A percentile compares a stretch with the other conserved stretches of the same genome.
Evolutionary conservation across 2,888 invertebrate genomes (phyloP).

Genomic region (Tetragnatha montana): DNA sequence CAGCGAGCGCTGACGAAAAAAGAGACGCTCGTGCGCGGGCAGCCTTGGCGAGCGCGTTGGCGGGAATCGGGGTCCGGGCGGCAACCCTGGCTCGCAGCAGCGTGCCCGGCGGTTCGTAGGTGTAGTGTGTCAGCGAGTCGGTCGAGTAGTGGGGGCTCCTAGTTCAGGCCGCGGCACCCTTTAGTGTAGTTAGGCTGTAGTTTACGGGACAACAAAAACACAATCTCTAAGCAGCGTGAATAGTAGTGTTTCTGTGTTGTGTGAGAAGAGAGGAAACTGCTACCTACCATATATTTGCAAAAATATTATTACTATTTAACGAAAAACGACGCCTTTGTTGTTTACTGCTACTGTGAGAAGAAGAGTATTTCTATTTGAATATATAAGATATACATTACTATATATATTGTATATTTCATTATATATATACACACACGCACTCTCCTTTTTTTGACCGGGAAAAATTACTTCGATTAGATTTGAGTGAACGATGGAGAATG

Average conservation of each 20-base stretch:
- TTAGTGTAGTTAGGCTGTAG: conserved; percentile 70
- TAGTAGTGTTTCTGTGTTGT: conserved; percentile 28
- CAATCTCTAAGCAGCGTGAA: conserved; percentile 41
- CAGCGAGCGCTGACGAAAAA: background rate
- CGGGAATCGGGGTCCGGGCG: background rate
- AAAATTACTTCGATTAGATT: conserved; percentile 28
- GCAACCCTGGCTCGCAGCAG: conserved; percentile 55
- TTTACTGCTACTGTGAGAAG: conserved; percentile 37
- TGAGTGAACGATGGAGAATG: conserved; percentile 60
- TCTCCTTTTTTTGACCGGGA: conserved; percentile 17
- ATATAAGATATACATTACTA: conserved; percentile 25
- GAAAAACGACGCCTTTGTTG: conserved; percentile 20
- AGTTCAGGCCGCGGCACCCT: conserved; percentile 54
- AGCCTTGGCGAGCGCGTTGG: too few species aligned
- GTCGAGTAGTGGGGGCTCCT: conserved; percentile 63
- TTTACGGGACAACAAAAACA: conserved; percentile 48
- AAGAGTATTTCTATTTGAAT: conserved; percentile 52
- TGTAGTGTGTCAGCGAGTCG: conserved; percentile 65
- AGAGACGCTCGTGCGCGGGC: background rate
- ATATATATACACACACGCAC: conserved; percentile 40
- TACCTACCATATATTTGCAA: conserved; percentile 8
- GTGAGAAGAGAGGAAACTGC: conserved; percentile 8
- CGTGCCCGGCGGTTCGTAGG: conserved; percentile 53
- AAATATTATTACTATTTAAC: conserved; percentile 6
- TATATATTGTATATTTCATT: conserved; percentile 54